These are phyloP conservation scores for Bellardia pandia DNA, from an alignment of 2,888 invertebrate genomes.

Conservation along the genomic window DNA sequence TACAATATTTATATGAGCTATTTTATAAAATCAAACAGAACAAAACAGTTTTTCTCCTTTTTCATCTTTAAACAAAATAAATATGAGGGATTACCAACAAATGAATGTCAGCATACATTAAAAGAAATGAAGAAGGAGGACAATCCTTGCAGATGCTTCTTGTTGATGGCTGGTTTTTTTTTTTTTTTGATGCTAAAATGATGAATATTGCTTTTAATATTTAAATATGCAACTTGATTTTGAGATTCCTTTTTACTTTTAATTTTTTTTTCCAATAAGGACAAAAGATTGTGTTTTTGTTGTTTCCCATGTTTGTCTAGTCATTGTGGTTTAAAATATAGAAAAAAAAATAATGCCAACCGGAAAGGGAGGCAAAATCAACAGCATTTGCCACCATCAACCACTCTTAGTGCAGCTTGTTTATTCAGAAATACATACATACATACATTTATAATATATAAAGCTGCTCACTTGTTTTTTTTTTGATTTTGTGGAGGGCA, in stretches of 20 bases:
- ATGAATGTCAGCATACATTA: conserved; percentile 70
- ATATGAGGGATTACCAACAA: conserved; percentile 80
- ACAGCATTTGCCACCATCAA: conserved; percentile 5
- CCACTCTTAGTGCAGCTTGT: conserved; percentile 26
- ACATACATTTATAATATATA: neutral
- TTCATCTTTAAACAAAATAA: conserved; percentile 75
- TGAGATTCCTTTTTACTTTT: conserved; percentile 5
- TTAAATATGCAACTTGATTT: conserved; percentile 68
- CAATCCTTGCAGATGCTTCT: conserved; percentile 17
- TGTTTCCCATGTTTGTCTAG: conserved; percentile 61
- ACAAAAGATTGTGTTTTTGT: conserved; percentile 44
- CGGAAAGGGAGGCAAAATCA: conserved; percentile 18
- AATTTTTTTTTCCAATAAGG: conserved; percentile 11
- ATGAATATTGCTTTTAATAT: conserved; percentile 68
- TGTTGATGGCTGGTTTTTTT: conserved; percentile 1
- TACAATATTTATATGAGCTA: neutral
- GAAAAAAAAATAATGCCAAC: neutral
- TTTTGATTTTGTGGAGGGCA: conserved; percentile 21
- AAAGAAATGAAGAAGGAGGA: conserved; percentile 53
- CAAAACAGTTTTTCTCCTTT: neutral
- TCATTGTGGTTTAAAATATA: conserved; percentile 60
- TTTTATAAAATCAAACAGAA: conserved; percentile 2
- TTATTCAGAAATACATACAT: too few relatives aligned
- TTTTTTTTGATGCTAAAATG: conserved; percentile 2
- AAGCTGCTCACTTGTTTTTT: conserved; percentile 48